These are phyloP conservation scores for Scolopax rusticola DNA, from an alignment of 2,797 vertebrate species.

Conservation along the genomic window DNA sequence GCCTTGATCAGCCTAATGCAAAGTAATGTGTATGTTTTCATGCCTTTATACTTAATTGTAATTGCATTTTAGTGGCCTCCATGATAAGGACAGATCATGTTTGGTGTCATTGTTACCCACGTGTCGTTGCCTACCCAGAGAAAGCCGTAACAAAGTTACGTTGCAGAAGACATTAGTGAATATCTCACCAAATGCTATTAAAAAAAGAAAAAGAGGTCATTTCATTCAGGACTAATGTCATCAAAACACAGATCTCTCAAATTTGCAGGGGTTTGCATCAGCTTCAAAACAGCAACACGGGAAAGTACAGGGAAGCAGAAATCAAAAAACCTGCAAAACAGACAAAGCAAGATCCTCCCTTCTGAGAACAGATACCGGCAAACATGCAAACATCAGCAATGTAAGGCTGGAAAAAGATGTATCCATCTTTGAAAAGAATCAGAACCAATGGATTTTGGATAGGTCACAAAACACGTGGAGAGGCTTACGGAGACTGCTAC, in stretches of 20 bases:
- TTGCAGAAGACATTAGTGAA: constrained; percentile 22
- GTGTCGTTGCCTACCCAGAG: not conserved
- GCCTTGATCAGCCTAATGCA: not conserved
- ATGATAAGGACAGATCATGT: not conserved
- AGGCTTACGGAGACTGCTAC: not conserved
- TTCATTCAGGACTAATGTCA: not conserved
- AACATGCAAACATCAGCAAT: not conserved
- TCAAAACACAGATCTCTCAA: not conserved
- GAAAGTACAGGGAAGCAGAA: not conserved
- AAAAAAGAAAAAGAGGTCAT: not conserved
- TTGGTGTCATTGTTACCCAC: not conserved
- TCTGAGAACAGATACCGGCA: not conserved
- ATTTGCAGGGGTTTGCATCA: not conserved
- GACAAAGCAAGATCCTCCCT: not conserved
- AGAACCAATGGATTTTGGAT: not conserved
- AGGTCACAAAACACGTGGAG: not conserved
- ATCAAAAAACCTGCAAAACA: not conserved
- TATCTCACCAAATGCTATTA: not conserved
- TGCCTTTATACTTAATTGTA: constrained; percentile 21
- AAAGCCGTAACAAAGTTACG: not conserved
- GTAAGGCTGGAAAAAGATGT: not conserved
- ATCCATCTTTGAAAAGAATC: not conserved
- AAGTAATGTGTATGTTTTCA: constrained; percentile 9
- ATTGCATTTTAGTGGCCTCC: not conserved
- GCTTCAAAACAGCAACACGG: not conserved